Percentiles rank a stretch among this genome's conserved stretches.
phyloP scores from a whole-genome alignment of 1,140 invertebrate species.

The Xylocopa sonorina region DNA sequence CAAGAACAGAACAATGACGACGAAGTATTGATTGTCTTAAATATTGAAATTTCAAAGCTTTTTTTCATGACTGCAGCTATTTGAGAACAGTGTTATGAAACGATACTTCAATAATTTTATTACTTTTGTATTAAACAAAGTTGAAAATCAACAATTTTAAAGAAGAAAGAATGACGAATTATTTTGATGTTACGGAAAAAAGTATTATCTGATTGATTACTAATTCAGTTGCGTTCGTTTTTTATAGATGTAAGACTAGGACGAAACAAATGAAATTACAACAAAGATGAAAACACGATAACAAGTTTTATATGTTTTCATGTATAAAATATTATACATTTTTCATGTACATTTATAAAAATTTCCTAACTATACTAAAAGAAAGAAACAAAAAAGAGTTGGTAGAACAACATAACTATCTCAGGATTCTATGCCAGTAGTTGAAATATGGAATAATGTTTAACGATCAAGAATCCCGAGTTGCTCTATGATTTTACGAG shows the following conservation, averaged over 20 bases:
- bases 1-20: slow-evolving; percentile 8
- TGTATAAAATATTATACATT: slow-evolving; percentile 58
- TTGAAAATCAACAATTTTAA: slow-evolving; percentile 16
- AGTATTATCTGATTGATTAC: neutral
- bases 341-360: slow-evolving; percentile 56
- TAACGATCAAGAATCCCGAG: slow-evolving; percentile 48
- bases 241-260: slow-evolving; percentile 33
- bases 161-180: neutral
- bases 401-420: slow-evolving; percentile 58
- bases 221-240: slow-evolving; percentile 9
- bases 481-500: slow-evolving; percentile 32
- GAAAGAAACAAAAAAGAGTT: slow-evolving; percentile 37
- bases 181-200: slow-evolving; percentile 7
- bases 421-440: slow-evolving; percentile 63
- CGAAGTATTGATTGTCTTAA: slow-evolving; percentile 17
- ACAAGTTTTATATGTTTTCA: slow-evolving; percentile 58
- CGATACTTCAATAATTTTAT: slow-evolving; percentile 38
- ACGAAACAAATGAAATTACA: slow-evolving; percentile 18
- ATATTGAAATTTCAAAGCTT: slow-evolving; percentile 5
- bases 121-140: slow-evolving; percentile 63
- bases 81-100: slow-evolving; percentile 32
- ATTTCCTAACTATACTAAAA: slow-evolving; percentile 42
- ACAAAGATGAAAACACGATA: slow-evolving; percentile 16
- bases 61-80: slow-evolving; percentile 20
- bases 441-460: slow-evolving; percentile 50